A percentile compares a stretch with the other conserved stretches of the same genome.
Conservation (phyloP, 2,113 vertebrate genomes). For the Canis aureus region DNA sequence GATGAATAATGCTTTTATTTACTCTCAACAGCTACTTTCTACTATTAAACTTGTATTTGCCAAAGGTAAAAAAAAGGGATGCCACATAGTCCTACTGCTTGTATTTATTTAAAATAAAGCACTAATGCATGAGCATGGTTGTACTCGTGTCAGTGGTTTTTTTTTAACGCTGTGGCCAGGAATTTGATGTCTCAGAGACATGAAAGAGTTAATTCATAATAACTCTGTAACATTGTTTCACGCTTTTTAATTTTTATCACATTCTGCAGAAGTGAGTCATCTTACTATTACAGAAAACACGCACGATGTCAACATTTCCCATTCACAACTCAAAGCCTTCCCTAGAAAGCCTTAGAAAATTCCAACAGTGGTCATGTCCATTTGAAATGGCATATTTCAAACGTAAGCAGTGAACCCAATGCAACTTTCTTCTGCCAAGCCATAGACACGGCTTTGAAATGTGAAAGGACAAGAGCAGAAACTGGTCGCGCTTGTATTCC, state of each 20-base stretch:
- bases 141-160: background rate
- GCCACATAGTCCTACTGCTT: background rate
- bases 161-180: background rate
- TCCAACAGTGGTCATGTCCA: constrained; percentile 14
- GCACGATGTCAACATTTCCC: constrained; percentile 39
- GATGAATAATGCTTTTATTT: background rate
- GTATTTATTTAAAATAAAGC: constrained; percentile 23
- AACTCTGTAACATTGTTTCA: constrained; percentile 37
- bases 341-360: constrained; percentile 30
- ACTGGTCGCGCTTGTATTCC: background rate
- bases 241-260: constrained; percentile 47
- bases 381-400: constrained; percentile 17
- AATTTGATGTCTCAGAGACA: constrained; percentile 15
- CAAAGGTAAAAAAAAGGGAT: background rate
- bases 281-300: constrained; percentile 47
- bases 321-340: constrained; percentile 28
- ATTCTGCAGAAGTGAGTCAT: constrained; percentile 59
- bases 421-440: constrained; percentile 21
- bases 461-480: constrained; percentile 4
- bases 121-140: background rate
- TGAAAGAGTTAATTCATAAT: background rate
- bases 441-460: background rate
- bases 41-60: background rate
- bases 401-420: background rate
- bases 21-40: background rate